Conservation (phyloP, 2,797 vertebrate species). For the Sparus aurata region DNA sequence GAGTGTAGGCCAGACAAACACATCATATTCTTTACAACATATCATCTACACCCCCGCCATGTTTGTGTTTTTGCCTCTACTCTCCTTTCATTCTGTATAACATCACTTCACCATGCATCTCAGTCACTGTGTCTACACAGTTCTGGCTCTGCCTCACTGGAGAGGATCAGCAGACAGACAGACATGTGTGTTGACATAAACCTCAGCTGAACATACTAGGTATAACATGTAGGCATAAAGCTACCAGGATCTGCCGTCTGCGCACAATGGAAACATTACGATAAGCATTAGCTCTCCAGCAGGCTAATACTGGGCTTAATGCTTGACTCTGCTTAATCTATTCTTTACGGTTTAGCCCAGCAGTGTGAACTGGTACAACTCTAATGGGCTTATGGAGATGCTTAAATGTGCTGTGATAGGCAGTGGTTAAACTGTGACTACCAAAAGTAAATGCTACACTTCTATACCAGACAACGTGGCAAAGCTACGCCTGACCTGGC, state of each 20-base stretch:
- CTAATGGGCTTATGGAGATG: conserved; percentile 62
- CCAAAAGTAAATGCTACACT: conserved; percentile 26
- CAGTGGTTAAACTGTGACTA: conserved; percentile 25
- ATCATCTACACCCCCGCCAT: conserved; percentile 5
- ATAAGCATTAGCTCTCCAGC: conserved; percentile 60
- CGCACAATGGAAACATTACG: conserved; percentile 64
- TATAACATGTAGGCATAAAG: conserved; percentile 60
- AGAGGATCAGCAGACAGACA: conserved; percentile 64
- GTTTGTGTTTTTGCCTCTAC: conserved; percentile 14
- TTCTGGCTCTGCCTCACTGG: conserved; percentile 47
- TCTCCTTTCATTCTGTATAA: conserved; percentile 24
- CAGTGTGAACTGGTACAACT: conserved; percentile 52
- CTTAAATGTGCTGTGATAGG: conserved; percentile 29
- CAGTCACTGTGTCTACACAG: conserved; percentile 26
- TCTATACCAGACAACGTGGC: conserved; percentile 24
- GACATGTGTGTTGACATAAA: conserved; percentile 67
- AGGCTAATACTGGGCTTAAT: conserved; percentile 69
- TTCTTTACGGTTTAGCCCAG: conserved; percentile 68
- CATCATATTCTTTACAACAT: conserved; percentile 3
- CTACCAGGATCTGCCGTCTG: conserved; percentile 61
- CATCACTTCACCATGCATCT: conserved; percentile 36
- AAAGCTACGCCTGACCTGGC: conserved; percentile 29
- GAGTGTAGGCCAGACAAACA: conserved; percentile 1
- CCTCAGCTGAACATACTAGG: conserved; percentile 63
- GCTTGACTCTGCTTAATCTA: conserved; percentile 68